Evolutionary conservation across 2,888 invertebrate species (phyloP).

Genomic region (Pyrochroa serraticornis): DNA sequence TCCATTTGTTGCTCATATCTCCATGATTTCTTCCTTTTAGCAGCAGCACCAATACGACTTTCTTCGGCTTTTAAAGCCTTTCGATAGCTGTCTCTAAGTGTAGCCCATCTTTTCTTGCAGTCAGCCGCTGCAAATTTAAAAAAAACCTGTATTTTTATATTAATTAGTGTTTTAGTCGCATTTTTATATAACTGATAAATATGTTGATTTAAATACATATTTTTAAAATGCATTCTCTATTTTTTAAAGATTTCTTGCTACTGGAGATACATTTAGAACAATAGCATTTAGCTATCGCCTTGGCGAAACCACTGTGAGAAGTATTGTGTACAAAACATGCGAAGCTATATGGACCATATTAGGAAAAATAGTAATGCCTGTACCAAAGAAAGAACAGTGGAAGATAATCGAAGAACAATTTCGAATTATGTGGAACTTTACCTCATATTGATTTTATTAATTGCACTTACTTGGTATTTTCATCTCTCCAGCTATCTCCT

Average conservation of each 20-base stretch:
- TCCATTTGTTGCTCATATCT: neutral
- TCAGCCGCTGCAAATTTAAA: neutral
- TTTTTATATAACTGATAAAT: neutral
- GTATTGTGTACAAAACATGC: conserved; percentile 29
- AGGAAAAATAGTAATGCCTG: conserved; percentile 28
- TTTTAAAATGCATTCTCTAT: neutral
- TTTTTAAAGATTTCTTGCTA: conserved; percentile 21
- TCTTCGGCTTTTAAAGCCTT: neutral
- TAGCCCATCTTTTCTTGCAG: neutral
- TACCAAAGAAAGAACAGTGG: conserved; percentile 25
- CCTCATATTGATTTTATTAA: too few species aligned
- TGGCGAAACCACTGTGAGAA: conserved; percentile 28
- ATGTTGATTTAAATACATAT: neutral
- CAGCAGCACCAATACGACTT: neutral
- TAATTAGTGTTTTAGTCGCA: too few species aligned
- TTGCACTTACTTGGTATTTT: too few species aligned
- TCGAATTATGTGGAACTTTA: neutral
- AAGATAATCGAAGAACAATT: conserved; percentile 26
- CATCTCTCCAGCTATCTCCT: too few species aligned
- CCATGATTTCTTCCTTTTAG: neutral
- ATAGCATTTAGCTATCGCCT: conserved; percentile 27
- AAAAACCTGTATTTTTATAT: neutral
- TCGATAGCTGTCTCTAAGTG: neutral
- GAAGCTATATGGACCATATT: conserved; percentile 25
- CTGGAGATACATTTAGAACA: conserved; percentile 25